Evolutionary conservation across 1,140 invertebrate genomes (phyloP), one percentile per base, ranked within the genome.

Genomic region (Diorhabda sublineata): DNA sequence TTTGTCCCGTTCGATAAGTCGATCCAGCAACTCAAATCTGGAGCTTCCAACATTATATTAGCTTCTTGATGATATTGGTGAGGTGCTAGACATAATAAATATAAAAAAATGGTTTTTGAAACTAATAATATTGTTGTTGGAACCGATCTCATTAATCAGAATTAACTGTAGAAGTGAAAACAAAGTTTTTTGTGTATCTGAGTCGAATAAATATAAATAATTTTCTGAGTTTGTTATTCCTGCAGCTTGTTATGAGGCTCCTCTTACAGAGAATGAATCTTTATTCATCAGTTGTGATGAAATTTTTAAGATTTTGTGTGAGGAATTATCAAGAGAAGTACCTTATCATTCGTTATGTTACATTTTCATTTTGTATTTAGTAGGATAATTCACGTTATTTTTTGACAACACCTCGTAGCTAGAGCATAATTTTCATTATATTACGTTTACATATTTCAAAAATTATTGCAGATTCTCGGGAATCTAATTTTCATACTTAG

Each of bases 191-290:
- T 85, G 89, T 26, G 96, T 96, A 0, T 86, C 88, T 42, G 98
- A 99, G 84, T 97, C 98, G 5, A 97, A 90, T 81, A 88, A 96
- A 67, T 99, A 98, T 86, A 97, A 99, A 86, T 99, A 99, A 80
- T 86, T 89, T 57, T 94, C 97, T 83, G 90, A 93, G 68, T 94
- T 99, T 76, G 83, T 84, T 64, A 96, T 96, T 2, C 97, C 98
- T 9, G 92, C 95, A 3, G 90, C 92, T n/a, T 99, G 98, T 81
- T 78, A 71, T 42, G 78, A 78, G 7, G 42, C 69, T 3, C 9
- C 62, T 26, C 57, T 59, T 45, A 73, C 78, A 43, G 26, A 26
- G 9, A 61, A 63, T 4, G 76, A 76, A 59, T 78, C 79, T 61
- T 45, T 78, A 8, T 79, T 65, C 79, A 81, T 73, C 79, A 81